Conservation (phyloP, 2,797 vertebrate genomes). For the Labroides dimidiatus region DNA sequence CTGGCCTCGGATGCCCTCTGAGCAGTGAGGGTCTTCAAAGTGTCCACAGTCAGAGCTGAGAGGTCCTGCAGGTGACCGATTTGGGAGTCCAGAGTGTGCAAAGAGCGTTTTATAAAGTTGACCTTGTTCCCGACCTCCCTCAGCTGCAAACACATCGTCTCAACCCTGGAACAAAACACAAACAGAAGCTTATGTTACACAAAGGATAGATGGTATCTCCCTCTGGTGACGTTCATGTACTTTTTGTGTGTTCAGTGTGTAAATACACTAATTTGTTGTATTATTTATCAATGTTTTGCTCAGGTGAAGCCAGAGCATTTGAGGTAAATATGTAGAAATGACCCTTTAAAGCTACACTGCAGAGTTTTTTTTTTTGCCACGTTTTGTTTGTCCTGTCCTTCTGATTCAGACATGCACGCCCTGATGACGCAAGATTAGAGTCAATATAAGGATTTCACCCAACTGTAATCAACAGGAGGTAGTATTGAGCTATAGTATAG, state of each 20-base stretch:
- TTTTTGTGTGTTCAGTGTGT: background rate
- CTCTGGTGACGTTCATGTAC: background rate
- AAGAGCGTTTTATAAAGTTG: slow-evolving; percentile 97
- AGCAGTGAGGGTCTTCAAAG: slow-evolving; percentile 95
- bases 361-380: no score
- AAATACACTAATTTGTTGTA: background rate
- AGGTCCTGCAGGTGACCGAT: slow-evolving; percentile 99
- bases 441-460: no score
- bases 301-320: background rate
- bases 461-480: no score
- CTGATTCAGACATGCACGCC: no score
- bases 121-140: slow-evolving; percentile 98
- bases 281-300: background rate
- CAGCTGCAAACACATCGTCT: slow-evolving; percentile 97
- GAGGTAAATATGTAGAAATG: background rate
- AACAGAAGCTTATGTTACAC: slow-evolving; percentile 27
- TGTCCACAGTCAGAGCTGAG: slow-evolving; percentile 96
- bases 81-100: slow-evolving; percentile 97
- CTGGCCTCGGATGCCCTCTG: slow-evolving; percentile 97
- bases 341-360: no score
- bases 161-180: slow-evolving; percentile 85
- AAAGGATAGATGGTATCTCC: slow-evolving; percentile 1
- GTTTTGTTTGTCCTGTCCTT: no score
- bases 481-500: no score
- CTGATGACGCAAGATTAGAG: no score